Evolutionary conservation across 2,888 invertebrate genomes (phyloP), one percentile per base, ranked within the genome.

Genomic region (Lobophora halterata): DNA sequence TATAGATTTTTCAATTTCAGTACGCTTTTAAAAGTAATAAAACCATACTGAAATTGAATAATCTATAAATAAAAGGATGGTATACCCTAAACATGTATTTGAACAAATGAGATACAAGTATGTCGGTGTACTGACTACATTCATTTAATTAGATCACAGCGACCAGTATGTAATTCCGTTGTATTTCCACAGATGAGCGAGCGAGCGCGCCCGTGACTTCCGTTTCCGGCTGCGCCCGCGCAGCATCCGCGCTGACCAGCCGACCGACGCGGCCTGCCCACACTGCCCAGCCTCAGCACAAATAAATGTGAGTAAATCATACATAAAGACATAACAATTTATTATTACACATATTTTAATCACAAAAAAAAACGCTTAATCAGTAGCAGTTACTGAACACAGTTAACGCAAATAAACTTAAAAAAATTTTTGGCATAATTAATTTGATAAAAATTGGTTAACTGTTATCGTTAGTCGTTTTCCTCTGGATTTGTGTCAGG

Each of bases 161-260:
- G 27, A 18, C 6, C 17, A 51, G 43, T 53, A 56, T 49, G 65
- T 73, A 75, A 80, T 79, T 78, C 77, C 71, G 69, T 65, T 65
- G 72, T 76, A 68, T 81, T 78, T 81, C 80, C 77, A 82, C 82
- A 85, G 83, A 74, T 79, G 82, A 80, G 75, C 76, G 79, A 66
- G 68, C 72, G 75, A 78, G 71, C 82, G 78, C 82, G 71, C 82
- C 81, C 79, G 79, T 79, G 75, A 81, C 81, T 86, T 86, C 87
- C 85, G 86, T 66, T 87, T 86, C 86, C 85, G 79, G 79, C 69
- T 79, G 72, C 86, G 79, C 81, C 73, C 44, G 81, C 86, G 86
- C 86, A 85, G 83, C 85, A 78, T 85, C 85, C 85, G 83, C 65
- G n/a, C n/a, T n/a, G 60, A n/a, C 28, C 32, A 42, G 37, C 33